Percentiles rank a stretch among this genome's conserved stretches.
Evolutionary conservation across 2,888 invertebrate species (phyloP).

Genomic region (Autographa gamma): DNA sequence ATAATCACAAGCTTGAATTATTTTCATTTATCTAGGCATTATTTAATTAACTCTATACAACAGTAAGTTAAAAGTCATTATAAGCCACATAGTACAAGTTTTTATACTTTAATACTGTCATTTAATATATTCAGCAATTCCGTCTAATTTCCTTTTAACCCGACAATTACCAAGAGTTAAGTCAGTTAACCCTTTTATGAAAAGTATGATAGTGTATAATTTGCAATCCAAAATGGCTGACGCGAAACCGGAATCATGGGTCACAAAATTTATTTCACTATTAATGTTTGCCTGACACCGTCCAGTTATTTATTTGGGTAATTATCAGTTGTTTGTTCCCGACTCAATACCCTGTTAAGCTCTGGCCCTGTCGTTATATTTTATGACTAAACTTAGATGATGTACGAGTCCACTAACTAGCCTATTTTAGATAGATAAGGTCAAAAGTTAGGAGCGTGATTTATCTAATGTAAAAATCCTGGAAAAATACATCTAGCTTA

Average conservation of each 20-base stretch:
- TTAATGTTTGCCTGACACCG: constrained; percentile 44
- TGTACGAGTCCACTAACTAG: constrained; percentile 41
- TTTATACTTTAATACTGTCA: neutral
- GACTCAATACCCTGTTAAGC: constrained; percentile 28
- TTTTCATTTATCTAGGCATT: too few relatives aligned
- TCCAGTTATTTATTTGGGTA: constrained; percentile 54
- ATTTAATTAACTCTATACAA: too few relatives aligned
- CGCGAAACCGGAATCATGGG: constrained; percentile 43
- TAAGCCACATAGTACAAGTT: too few relatives aligned
- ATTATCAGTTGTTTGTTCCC: constrained; percentile 56
- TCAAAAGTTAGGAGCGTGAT: constrained; percentile 14
- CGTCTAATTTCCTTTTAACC: neutral
- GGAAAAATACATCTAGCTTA: neutral
- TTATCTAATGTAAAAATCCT: neutral
- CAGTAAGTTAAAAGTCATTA: too few relatives aligned
- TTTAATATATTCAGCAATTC: neutral
- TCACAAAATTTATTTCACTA: constrained; percentile 49
- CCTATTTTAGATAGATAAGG: constrained; percentile 20
- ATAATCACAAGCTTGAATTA: too few relatives aligned
- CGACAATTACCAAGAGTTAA: constrained; percentile 6
- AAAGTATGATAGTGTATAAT: constrained; percentile 42
- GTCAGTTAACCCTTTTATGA: constrained; percentile 39
- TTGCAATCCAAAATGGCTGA: constrained; percentile 49
- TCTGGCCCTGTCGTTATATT: constrained; percentile 48
- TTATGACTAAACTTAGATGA: constrained; percentile 49